Base-by-base conservation (phyloP, 2,888 invertebrate genomes). In the Drosophila testacea region DNA sequence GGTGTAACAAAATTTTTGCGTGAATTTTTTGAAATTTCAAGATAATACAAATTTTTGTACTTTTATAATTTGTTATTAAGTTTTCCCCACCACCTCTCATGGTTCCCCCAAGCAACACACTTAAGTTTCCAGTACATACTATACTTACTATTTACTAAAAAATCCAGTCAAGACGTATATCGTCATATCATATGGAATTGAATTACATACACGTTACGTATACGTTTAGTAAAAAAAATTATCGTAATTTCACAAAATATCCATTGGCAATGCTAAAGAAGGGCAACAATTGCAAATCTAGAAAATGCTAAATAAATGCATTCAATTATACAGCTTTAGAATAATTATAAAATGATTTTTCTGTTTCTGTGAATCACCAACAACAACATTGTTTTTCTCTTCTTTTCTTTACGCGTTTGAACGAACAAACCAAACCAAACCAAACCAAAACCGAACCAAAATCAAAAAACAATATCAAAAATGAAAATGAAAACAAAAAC, bases 341-440 rank as follows among this genome's bases (percentile, higher is more conserved):
- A 84, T 87, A 82, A 85, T 75, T 78, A 84, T 74, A 89, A 84
- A 88, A 83, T 89, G 77, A 89, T 82, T 90, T 90, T 91, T 84
- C 83, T 90, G 89, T 91, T 91, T 90, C 90, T 90, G 88, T 90
- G 87, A 91, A 92, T 92, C 91, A 92, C 91, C 91, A 92, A 92
- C 92, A 92, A 92, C 92, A 91, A 90, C 90, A 91, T 90, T 92
- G 88, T 92, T 92, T 91, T 92, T 92, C 90, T 91, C 89, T 90
- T 91, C 88, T 91, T 91, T 90, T 90, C 90, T 90, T 90, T 90
- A 88, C 90, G 92, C 92, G 91, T 89, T 81, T 89, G 86, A 85
- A 73, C 88, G 86, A 81, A 80, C 69, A 75, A 77, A 85, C 67
- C 41, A 75, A 65, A 60, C 52, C 50, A 80, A 80, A 73, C 39